A percentile compares a stretch with the other conserved stretches of the same genome.
Evolutionary conservation across 2,113 vertebrate species (phyloP).

Genomic region (Poicephalus gulielmi): DNA sequence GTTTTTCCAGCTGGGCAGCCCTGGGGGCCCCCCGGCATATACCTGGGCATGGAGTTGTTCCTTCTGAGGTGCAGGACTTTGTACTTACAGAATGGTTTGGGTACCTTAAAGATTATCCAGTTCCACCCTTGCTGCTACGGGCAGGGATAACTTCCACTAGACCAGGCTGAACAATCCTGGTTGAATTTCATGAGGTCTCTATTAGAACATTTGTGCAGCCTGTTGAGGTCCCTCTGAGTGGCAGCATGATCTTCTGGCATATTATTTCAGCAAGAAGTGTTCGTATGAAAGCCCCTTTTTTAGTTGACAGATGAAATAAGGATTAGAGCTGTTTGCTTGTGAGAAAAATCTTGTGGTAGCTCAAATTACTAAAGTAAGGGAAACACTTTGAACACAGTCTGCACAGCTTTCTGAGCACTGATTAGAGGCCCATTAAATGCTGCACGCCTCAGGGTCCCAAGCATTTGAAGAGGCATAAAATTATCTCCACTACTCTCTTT

Average conservation of each 20-base stretch:
- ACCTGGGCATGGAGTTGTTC: neutral
- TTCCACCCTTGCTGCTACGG: neutral
- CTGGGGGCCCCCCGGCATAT: neutral
- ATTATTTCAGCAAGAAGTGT: neutral
- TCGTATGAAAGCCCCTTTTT: neutral
- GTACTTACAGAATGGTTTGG: neutral
- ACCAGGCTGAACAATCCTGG: neutral
- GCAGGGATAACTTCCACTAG: neutral
- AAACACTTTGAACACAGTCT: neutral
- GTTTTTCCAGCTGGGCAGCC: neutral
- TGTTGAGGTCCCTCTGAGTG: neutral
- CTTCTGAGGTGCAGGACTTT: neutral
- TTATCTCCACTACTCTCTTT: neutral
- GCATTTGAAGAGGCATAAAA: neutral
- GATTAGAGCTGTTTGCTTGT: neutral
- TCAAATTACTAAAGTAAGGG: neutral
- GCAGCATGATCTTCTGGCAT: neutral
- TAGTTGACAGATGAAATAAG: neutral
- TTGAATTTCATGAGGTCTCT: neutral
- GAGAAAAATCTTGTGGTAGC: neutral
- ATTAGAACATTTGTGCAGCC: neutral
- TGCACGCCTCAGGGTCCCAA: neutral
- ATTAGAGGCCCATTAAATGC: neutral
- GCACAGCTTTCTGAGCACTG: neutral
- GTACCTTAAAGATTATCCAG: neutral